Conservation (phyloP, 2,113 vertebrate species). For the Theristicus caerulescens region DNA sequence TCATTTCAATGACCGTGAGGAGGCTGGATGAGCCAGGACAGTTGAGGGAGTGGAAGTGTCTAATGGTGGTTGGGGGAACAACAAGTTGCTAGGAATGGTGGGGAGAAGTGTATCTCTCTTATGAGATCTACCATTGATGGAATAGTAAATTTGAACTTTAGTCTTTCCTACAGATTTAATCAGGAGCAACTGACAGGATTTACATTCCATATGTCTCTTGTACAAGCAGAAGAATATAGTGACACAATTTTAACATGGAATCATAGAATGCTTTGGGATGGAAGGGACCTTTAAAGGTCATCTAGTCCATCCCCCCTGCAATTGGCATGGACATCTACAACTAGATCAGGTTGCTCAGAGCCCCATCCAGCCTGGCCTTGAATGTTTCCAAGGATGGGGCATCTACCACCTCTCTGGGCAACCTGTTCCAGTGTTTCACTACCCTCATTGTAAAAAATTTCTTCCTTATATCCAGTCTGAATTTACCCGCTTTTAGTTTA, state of each 20-base stretch:
- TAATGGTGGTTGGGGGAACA: not conserved
- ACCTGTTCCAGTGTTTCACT: too few relatives aligned
- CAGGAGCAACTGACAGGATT: not conserved
- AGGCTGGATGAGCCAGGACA: not conserved
- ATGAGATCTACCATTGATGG: not conserved
- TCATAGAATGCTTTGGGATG: too few relatives aligned
- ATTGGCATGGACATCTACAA: too few relatives aligned
- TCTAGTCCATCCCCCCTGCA: too few relatives aligned
- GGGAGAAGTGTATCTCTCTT: not conserved
- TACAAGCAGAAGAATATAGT: not conserved
- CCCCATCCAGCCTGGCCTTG: too few relatives aligned
- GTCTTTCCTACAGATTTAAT: not conserved
- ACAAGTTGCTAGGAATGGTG: not conserved
- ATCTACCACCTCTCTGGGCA: too few relatives aligned
- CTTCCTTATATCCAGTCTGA: too few relatives aligned
- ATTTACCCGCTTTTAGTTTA: too few relatives aligned
- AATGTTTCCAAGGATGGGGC: too few relatives aligned
- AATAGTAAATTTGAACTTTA: not conserved
- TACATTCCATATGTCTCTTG: not conserved
- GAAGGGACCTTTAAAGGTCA: too few relatives aligned
- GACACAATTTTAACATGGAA: not conserved
- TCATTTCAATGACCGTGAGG: fast-evolving
- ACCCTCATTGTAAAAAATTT: too few relatives aligned
- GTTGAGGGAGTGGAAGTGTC: not conserved
- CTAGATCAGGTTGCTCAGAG: too few relatives aligned